Base-by-base conservation (phyloP, 2,113 vertebrate species). In the Tetrax tetrax region DNA sequence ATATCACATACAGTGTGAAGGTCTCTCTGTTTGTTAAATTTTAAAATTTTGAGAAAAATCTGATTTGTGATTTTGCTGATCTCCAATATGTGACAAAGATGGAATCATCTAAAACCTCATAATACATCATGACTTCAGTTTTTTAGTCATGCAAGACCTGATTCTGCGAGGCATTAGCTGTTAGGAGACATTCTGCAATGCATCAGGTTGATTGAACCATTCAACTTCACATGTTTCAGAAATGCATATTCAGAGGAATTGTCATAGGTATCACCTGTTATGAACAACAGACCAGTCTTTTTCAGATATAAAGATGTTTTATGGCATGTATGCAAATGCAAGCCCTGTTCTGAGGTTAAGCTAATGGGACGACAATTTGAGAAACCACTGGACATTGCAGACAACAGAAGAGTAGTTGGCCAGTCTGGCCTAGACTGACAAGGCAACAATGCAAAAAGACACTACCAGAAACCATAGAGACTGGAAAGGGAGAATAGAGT, bases 321-420 rank as follows among this genome's bases (percentile, higher is more conserved):
- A 60, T 4, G n/a, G 12, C 8, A 54, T 31, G 25, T 14, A 18
- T 7, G 17, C 24, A 71, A 19, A 50, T 24, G 51, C 29, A 56
- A 79, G 21, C 10, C 47, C 41, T 82, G 60, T 43, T 27, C 66
- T 37, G 56, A 48, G 41, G 25, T 37, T 45, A 54, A 56, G 17
- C 16, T 56, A 23, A 43, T 13, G 25, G 23, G 41, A 65, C 15
- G 70, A 27, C 0, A 0, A 20, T 3, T 28, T 3, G 21, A 43
- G 41, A 50, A 83, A 75, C 23, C 54, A 47, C n/a, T 43, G 33
- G 37, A 54, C 8, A 1, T 1, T 22, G 63, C n/a, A 68, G 83
- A 38, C 31, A 66, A 27, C 3, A n/a, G 45, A 35, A 59, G 21
- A 57, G 61, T 4, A 54, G 63, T 3, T 21, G 25, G 37, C 31